A percentile compares a stretch with the other conserved stretches of the same genome.
Evolutionary conservation across 1,140 invertebrate species (phyloP).

Genomic region (Drosophila baimaii): DNA sequence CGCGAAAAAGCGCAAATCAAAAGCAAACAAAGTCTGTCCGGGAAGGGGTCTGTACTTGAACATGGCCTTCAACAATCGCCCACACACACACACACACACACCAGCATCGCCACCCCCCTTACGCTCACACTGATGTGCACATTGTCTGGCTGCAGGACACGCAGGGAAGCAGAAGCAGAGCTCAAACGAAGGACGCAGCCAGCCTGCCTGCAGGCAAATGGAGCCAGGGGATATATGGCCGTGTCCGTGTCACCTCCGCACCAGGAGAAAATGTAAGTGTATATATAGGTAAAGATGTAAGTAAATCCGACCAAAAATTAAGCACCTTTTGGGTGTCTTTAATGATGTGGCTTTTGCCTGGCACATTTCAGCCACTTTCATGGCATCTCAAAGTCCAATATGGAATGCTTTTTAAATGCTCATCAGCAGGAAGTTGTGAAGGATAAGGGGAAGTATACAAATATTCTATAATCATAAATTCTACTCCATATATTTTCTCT

Average conservation of each 20-base stretch:
- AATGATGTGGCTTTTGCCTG: neutral
- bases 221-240: constrained; percentile 21
- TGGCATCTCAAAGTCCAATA: neutral
- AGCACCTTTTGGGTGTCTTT: neutral
- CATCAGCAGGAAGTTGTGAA: no score
- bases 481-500: neutral
- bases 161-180: constrained; percentile 31
- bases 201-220: constrained; percentile 35
- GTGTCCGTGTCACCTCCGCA: neutral
- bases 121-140: constrained; percentile 23
- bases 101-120: no score
- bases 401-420: neutral
- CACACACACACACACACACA: constrained; percentile 18
- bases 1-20: constrained; percentile 71
- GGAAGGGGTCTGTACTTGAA: constrained; percentile 48
- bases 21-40: constrained; percentile 55
- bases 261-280: constrained; percentile 10
- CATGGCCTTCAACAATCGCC: constrained; percentile 65
- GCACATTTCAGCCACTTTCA: neutral
- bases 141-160: constrained; percentile 59
- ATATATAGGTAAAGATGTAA: neutral
- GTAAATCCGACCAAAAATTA: constrained; percentile 13
- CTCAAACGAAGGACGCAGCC: constrained; percentile 30
- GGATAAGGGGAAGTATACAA: no score
- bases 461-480: neutral